These are phyloP conservation scores for Trichoplusia ni DNA, from an alignment of 1,140 invertebrate genomes.

Conservation along the genomic window DNA sequence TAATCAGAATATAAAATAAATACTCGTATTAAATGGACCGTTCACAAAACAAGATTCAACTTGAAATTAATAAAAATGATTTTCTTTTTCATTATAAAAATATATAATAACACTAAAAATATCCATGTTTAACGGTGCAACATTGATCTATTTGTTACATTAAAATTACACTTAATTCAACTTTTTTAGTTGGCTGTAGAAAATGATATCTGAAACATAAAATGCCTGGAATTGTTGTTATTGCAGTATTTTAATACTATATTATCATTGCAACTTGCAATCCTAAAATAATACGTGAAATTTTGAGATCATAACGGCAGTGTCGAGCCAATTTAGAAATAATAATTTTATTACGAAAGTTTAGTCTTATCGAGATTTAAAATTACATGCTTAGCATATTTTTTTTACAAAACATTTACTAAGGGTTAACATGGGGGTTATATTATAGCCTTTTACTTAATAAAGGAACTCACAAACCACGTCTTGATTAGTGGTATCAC, in stretches of 20 bases:
- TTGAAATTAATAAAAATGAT: constrained; percentile 52
- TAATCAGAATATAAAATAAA: constrained; percentile 38
- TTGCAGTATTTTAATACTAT: constrained; percentile 15
- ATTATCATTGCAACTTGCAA: neutral
- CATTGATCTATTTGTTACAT: constrained; percentile 56
- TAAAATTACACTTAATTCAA: constrained; percentile 46
- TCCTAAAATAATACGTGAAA: constrained; percentile 12
- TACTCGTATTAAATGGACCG: constrained; percentile 48
- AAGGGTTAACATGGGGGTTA: too few relatives aligned
- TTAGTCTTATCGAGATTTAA: too few relatives aligned
- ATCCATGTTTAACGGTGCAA: constrained; percentile 59
- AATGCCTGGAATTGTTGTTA: constrained; percentile 9
- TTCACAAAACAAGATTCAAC: constrained; percentile 42
- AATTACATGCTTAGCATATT: too few relatives aligned
- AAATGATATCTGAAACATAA: neutral
- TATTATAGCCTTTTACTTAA: too few relatives aligned
- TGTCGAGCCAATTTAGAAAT: neutral
- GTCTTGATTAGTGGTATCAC: too few relatives aligned
- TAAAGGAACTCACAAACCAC: too few relatives aligned
- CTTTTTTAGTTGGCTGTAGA: constrained; percentile 2
- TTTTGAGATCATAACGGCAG: constrained; percentile 4
- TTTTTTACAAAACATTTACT: too few relatives aligned
- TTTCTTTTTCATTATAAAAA: constrained; percentile 66
- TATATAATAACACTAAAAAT: constrained; percentile 70
- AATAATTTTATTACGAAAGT: too few relatives aligned